phyloP scores from a whole-genome alignment of 2,797 vertebrate species.

The Momotus momota region DNA sequence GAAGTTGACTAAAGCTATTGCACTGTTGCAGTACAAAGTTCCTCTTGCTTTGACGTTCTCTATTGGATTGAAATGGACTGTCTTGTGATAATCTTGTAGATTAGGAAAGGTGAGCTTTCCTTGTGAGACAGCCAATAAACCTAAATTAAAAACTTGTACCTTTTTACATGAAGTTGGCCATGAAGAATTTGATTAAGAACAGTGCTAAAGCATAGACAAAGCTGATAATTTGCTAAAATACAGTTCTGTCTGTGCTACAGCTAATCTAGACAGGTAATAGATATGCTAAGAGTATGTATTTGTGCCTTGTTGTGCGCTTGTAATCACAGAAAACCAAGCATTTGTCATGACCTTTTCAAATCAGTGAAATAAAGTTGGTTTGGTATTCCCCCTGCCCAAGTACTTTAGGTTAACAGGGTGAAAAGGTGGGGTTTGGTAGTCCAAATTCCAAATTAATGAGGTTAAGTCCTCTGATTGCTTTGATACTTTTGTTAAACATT shows the following conservation, averaged over 20 bases:
- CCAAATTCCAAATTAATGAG: background rate
- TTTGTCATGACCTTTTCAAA: background rate
- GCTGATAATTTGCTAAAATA: background rate
- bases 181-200: background rate
- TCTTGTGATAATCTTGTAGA: background rate
- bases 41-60: slow-evolving; percentile 29
- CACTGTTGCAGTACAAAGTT: slow-evolving; percentile 55
- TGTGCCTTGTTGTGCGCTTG: background rate
- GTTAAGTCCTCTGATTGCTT: background rate
- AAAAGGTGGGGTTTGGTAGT: background rate
- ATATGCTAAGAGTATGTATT: background rate
- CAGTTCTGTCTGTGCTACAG: background rate
- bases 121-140: background rate
- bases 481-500: background rate
- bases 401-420: background rate
- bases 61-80: background rate
- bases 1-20: slow-evolving; percentile 35
- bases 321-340: background rate
- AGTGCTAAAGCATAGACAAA: background rate
- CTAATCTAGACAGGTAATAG: background rate
- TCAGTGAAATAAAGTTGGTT: background rate
- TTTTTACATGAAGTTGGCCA: background rate
- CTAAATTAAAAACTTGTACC: background rate
- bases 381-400: background rate
- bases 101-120: background rate